Evolutionary conservation across 92 coral and sea anemone species (phyloP), one percentile per base, ranked within the genome.

Genomic region (Epizoanthus stellaris): DNA sequence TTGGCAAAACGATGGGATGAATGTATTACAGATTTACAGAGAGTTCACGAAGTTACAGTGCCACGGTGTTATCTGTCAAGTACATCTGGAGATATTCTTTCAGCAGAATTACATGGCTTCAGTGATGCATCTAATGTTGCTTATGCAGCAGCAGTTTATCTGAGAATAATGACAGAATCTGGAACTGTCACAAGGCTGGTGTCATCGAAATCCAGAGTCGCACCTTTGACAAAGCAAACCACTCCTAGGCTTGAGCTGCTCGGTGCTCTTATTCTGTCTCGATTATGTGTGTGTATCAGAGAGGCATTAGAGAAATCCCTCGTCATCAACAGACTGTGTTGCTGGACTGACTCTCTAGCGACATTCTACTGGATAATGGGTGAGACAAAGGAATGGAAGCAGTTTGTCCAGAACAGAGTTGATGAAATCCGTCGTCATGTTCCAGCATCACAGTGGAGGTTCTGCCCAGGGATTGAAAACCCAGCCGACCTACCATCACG

Each of bases 401-500:
- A 82, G 85, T 90, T 82, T 47, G 91, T 87, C 6, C 91, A 87
- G 81, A 87, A 83, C 66, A 67, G 87, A 20, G 85, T 84, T 19
- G 56, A 83, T 54, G 89, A 91, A 85, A 91, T 87, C 11, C 75
- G 89, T 63, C 30, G 69, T 45, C 86, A 84, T 13, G 82, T 80
- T 59, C 70, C 77, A 25, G 74, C 86, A 21, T 52, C 56, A 3
- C 62, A 77, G 54, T 87, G 87, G 87, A 79, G 52, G 38, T 88
- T 83, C 62, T 84, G 91, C 30, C 84, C 91, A 21, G 86, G 88
- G 16, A 45, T 13, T 16, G 94, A 49, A 5, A 91, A 91, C 58
- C 91, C 87, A 5, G 91, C 94, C 16, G 94, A 84, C 62, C 49
- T 84, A 67, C 84, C 89, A 14, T 87, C 94, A 10, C 87, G 89